These are phyloP conservation scores for Drosophila neutralis DNA, from an alignment of 2,888 invertebrate genomes.

Conservation along the genomic window DNA sequence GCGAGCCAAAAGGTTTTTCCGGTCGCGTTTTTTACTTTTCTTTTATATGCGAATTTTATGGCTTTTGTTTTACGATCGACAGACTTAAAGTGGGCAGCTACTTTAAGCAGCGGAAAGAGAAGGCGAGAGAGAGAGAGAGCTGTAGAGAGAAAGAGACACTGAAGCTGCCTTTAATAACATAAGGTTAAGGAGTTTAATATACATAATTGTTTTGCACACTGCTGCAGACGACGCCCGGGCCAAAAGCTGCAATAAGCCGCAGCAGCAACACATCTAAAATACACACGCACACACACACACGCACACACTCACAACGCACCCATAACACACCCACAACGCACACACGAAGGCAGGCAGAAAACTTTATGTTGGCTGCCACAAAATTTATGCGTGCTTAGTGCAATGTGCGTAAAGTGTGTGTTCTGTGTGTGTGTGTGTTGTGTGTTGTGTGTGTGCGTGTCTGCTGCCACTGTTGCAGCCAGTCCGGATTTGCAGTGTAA, in stretches of 20 bases:
- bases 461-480: conserved; percentile 16
- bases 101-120: conserved; percentile 26
- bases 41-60: conserved; percentile 56
- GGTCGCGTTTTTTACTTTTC: conserved; percentile 26
- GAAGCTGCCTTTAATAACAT: conserved; percentile 24
- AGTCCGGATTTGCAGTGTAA: conserved; percentile 73
- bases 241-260: conserved; percentile 59
- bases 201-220: conserved; percentile 69
- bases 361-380: conserved; percentile 61
- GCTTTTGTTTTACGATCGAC: conserved; percentile 53
- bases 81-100: conserved; percentile 41
- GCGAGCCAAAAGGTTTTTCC: conserved; percentile 39
- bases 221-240: conserved; percentile 14
- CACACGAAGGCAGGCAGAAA: conserved; percentile 39
- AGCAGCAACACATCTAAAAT: conserved; percentile 23
- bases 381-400: conserved; percentile 69
- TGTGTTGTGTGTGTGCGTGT: conserved; percentile 7
- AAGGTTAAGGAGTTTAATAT: conserved; percentile 54
- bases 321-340: background rate
- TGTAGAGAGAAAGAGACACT: background rate
- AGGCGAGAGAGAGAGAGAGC: background rate
- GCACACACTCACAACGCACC: background rate
- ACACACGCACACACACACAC: conserved; percentile 4
- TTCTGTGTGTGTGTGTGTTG: background rate
- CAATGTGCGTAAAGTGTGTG: conserved; percentile 31